Evolutionary conservation across 2,797 vertebrate species (phyloP).

Genomic region (Galagoides demidoff): DNA sequence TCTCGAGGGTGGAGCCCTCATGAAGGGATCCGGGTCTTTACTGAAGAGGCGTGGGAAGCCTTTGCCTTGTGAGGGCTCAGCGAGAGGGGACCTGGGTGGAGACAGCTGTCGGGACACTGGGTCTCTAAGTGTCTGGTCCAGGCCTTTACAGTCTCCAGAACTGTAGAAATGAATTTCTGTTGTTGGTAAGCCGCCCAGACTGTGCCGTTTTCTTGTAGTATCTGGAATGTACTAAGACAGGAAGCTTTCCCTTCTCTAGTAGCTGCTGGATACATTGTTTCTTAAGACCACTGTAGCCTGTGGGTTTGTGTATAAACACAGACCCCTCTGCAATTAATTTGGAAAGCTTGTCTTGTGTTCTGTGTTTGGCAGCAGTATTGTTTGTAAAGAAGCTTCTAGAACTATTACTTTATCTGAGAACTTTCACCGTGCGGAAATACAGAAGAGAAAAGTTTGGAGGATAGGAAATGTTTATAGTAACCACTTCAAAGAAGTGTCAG

Average conservation of each 20-base stretch:
- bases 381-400: neutral
- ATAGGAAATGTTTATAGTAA: constrained; percentile 68
- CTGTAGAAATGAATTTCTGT: neutral
- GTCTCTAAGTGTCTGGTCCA: neutral
- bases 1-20: neutral
- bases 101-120: neutral
- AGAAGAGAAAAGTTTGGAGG: neutral
- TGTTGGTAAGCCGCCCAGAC: neutral
- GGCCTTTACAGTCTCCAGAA: neutral
- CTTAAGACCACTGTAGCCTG: neutral
- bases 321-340: neutral
- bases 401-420: neutral
- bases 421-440: constrained; percentile 8
- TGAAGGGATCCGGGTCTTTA: rapidly evolving
- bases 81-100: no score
- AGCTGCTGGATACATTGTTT: neutral
- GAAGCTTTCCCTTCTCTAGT: neutral
- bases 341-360: neutral
- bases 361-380: neutral
- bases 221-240: neutral
- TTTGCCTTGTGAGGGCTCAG: neutral
- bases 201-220: neutral
- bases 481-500: constrained; percentile 66
- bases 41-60: neutral
- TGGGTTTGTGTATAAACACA: neutral